phyloP scores from a whole-genome alignment of 1,140 invertebrate genomes.

The Theocolax elegans region DNA sequence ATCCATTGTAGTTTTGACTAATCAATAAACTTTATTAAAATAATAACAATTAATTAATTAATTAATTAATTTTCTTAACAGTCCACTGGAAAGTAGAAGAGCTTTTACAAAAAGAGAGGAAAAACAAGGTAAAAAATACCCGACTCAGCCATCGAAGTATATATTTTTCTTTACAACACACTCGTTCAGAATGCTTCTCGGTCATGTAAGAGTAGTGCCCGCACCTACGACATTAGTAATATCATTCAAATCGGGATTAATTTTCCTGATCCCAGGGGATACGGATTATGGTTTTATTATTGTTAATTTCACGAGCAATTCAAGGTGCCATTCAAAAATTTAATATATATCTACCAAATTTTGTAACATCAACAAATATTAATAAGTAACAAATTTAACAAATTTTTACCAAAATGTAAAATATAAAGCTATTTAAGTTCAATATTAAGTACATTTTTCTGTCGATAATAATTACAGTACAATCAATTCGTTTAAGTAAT shows the following conservation, averaged over 20 bases:
- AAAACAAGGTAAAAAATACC: slow-evolving; percentile 26
- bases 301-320: no score
- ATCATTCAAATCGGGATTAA: slow-evolving; percentile 40
- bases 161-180: slow-evolving; percentile 30
- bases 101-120: slow-evolving; percentile 30
- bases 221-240: slow-evolving; percentile 47
- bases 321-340: slow-evolving; percentile 18
- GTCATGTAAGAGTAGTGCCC: slow-evolving; percentile 44
- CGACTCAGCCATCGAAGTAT: slow-evolving; percentile 29
- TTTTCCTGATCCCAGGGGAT: slow-evolving; percentile 18
- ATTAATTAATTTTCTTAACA: slow-evolving; percentile 9
- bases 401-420: no score
- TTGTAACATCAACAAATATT: no score
- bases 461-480: no score
- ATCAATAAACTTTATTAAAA: slow-evolving; percentile 44
- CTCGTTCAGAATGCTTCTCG: slow-evolving; percentile 43
- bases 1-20: slow-evolving; percentile 17
- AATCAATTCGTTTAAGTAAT: no score
- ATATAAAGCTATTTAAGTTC: no score
- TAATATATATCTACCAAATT: no score
- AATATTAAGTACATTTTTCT: no score
- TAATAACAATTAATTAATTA: slow-evolving; percentile 34
- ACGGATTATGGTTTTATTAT: slow-evolving; percentile 18
- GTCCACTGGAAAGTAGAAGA: slow-evolving; percentile 9
- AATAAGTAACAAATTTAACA: no score